These are phyloP conservation scores for Notarius lentiginosus DNA, from an alignment of 2,113 vertebrate genomes.

Conservation along the genomic window DNA sequence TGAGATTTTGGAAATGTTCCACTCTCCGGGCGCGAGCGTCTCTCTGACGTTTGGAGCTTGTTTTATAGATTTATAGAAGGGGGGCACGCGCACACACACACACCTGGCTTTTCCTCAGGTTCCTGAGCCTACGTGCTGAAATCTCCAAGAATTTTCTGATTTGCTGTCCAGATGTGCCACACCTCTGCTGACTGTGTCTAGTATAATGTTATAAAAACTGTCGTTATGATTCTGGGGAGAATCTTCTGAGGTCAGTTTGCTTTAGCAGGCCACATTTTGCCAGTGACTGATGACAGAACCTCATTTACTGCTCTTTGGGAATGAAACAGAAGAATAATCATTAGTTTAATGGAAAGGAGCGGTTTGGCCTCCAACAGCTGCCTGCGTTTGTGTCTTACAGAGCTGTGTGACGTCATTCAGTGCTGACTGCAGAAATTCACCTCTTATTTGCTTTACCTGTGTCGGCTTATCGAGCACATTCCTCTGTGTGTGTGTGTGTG, in stretches of 20 bases:
- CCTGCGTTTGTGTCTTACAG: conserved; percentile 52
- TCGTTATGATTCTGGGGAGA: background rate
- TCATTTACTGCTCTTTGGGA: background rate
- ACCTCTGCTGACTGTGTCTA: background rate
- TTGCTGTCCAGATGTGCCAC: background rate
- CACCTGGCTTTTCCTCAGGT: background rate
- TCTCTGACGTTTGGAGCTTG: background rate
- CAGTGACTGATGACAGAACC: background rate
- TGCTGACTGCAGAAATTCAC: background rate
- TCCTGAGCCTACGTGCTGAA: background rate
- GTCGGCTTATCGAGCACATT: conserved; percentile 55
- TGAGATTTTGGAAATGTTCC: background rate
- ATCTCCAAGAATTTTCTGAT: background rate
- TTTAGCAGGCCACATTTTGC: background rate
- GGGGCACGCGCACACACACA: too few relatives aligned
- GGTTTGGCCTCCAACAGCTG: conserved; percentile 61
- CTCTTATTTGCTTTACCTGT: conserved; percentile 54
- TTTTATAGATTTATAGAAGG: background rate
- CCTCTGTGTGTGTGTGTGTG: conserved; percentile 42
- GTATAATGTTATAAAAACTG: background rate
- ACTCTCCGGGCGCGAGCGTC: background rate
- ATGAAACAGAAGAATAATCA: background rate
- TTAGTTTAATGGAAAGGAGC: conserved; percentile 47
- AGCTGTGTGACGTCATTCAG: conserved; percentile 55
- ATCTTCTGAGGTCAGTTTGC: background rate